These are phyloP conservation scores for Petrolisthes manimaculis DNA, from an alignment of 2,888 invertebrate species.

Conservation along the genomic window DNA sequence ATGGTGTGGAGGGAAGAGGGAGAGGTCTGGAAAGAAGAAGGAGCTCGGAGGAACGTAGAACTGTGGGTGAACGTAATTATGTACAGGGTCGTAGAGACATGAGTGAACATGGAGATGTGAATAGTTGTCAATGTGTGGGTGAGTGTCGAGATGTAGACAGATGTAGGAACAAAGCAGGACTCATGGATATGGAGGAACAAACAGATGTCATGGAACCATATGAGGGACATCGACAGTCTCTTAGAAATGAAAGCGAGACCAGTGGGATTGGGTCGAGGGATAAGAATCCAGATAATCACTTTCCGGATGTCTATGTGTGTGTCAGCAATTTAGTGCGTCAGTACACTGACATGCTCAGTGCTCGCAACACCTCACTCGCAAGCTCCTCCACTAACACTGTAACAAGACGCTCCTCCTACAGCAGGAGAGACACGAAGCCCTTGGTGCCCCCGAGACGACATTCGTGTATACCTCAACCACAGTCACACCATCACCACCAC, in stretches of 20 bases:
- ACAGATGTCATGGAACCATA: too few species aligned
- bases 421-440: not conserved
- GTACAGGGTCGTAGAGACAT: too few species aligned
- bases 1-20: constrained; percentile 17
- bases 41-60: not conserved
- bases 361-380: constrained; percentile 20
- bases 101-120: too few species aligned
- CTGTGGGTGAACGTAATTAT: not conserved
- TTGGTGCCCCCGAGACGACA: not conserved
- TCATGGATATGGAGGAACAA: too few species aligned
- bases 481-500: not conserved
- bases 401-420: constrained; percentile 39
- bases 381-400: not conserved
- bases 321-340: constrained; percentile 37
- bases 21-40: not conserved
- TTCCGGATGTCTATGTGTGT: constrained; percentile 42
- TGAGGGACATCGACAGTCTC: not conserved
- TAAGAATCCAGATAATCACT: constrained; percentile 14
- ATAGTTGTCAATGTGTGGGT: too few species aligned
- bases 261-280: not conserved
- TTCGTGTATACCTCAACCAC: not conserved
- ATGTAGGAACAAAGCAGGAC: too few species aligned
- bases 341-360: constrained; percentile 49
- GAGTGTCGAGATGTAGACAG: too few species aligned
- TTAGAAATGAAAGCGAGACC: not conserved